These are phyloP conservation scores for Caenorhabditis japonica DNA, from an alignment of 2,888 invertebrate species.

Conservation along the genomic window DNA sequence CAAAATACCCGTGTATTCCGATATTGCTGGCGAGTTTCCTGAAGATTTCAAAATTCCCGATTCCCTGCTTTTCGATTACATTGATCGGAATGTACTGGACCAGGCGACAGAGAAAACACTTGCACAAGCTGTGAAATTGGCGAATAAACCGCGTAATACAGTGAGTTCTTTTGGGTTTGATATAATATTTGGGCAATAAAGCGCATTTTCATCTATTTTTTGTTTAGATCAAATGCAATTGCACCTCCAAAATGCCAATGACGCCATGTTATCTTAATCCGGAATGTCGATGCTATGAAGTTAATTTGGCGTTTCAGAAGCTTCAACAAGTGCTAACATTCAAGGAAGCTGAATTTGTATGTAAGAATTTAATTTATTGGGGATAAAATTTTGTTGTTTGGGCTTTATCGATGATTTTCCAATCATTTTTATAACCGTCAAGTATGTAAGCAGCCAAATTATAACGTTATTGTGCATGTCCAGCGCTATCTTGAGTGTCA, in stretches of 20 bases:
- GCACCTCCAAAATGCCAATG: background rate
- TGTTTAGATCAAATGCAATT: constrained; percentile 3
- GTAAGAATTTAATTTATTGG: no score
- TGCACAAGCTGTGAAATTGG: background rate
- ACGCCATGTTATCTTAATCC: background rate
- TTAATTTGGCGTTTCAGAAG: background rate
- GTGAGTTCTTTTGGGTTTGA: no score
- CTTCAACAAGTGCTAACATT: background rate
- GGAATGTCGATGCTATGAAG: constrained; percentile 1
- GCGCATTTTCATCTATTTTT: background rate
- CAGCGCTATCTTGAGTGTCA: no score
- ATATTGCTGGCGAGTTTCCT: background rate
- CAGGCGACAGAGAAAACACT: background rate
- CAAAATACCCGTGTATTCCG: constrained; percentile 12
- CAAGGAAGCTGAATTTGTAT: constrained; percentile 5
- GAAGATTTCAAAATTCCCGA: background rate
- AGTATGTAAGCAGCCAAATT: no score
- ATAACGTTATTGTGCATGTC: no score
- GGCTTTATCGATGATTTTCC: no score
- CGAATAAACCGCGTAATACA: background rate
- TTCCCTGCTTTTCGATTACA: constrained; percentile 8
- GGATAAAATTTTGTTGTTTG: no score
- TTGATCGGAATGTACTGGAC: constrained; percentile 1
- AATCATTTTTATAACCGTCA: no score
- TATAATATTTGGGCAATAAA: no score